These are phyloP conservation scores for Octomys mimax DNA, from an alignment of 2,797 vertebrate genomes.

Conservation along the genomic window DNA sequence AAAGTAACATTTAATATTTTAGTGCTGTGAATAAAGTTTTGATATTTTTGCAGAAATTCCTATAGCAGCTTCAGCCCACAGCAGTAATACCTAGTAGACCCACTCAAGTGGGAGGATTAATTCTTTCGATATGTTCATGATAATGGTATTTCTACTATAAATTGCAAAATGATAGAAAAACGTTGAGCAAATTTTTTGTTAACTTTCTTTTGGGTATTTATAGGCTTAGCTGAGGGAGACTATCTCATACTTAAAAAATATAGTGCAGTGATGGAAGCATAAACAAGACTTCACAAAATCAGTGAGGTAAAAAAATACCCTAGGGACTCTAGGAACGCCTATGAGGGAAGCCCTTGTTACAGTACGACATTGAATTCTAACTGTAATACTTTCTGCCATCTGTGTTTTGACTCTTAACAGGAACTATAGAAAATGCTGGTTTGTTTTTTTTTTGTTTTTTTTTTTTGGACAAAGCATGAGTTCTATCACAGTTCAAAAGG, in stretches of 20 bases:
- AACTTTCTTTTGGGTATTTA: background rate
- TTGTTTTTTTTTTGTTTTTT: background rate
- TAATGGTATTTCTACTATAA: background rate
- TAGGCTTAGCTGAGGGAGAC: background rate
- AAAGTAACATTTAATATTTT: constrained; percentile 23
- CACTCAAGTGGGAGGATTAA: background rate
- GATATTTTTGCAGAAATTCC: background rate
- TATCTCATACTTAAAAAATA: constrained; percentile 41
- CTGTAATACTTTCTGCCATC: background rate
- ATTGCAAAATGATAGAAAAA: background rate
- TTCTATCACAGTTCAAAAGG: background rate
- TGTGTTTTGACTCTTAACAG: constrained; percentile 33
- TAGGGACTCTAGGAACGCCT: background rate
- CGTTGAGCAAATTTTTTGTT: background rate
- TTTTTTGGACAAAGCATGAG: background rate
- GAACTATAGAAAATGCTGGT: background rate
- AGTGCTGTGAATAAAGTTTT: background rate
- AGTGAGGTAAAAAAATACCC: constrained; percentile 12
- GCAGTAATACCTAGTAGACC: background rate
- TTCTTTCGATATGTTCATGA: background rate
- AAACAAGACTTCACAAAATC: constrained; percentile 46
- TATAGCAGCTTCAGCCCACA: background rate
- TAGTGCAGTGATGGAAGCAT: background rate
- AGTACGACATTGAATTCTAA: background rate
- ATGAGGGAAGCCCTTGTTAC: background rate